phyloP scores from a whole-genome alignment of 2,797 vertebrate genomes.

The Sarcoramphus papa region DNA sequence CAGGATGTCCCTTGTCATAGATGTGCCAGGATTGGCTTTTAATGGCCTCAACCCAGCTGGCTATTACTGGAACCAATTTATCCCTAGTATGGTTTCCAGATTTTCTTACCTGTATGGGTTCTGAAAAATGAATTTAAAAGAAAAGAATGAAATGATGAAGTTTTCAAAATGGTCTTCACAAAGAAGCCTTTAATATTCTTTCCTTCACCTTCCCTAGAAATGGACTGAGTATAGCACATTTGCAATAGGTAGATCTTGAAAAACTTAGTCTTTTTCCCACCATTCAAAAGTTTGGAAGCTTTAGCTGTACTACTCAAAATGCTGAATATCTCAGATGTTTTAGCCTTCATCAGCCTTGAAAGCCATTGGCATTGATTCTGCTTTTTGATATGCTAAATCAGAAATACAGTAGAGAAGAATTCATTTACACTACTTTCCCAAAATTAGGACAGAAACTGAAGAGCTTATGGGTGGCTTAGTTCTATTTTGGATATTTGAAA shows the following conservation, averaged over 20 bases:
- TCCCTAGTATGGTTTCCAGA: neutral
- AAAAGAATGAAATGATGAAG: neutral
- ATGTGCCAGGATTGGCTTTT: conserved; percentile 27
- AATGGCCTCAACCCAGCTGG: conserved; percentile 22
- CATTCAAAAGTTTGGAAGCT: neutral
- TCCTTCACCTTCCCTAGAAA: neutral
- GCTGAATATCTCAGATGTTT: neutral
- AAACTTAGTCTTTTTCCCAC: neutral
- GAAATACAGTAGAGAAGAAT: neutral
- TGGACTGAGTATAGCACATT: neutral
- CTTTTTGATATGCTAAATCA: neutral
- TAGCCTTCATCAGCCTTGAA: neutral
- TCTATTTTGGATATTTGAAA: neutral
- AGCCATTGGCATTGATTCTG: neutral
- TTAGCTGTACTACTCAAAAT: neutral
- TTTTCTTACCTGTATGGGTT: neutral
- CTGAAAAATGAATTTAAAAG: neutral
- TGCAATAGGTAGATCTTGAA: neutral
- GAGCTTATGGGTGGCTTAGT: neutral
- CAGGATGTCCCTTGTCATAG: neutral
- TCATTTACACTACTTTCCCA: neutral
- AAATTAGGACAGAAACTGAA: neutral
- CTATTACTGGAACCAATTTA: neutral
- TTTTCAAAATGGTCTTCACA: neutral
- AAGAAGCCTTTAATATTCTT: neutral